Base-by-base conservation (phyloP, 2,113 vertebrate genomes). In the Dicaeum eximium region DNA sequence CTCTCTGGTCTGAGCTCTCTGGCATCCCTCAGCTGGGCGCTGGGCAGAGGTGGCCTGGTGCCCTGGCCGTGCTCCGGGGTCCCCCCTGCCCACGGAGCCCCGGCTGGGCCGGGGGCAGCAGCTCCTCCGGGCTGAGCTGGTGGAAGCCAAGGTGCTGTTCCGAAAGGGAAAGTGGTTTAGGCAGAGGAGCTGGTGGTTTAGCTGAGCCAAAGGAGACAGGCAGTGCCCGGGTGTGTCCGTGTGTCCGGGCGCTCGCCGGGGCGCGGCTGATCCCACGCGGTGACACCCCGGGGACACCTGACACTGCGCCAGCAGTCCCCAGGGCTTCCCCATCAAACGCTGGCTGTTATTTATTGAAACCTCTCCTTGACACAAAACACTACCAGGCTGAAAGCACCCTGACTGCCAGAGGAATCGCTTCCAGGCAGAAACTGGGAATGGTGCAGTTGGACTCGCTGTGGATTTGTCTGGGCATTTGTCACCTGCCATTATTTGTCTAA, bases 401-500 rank as follows among this genome's bases (percentile, higher is more conserved):
- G 80, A 71, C 91, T 97, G 84, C 96, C 95, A 48, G 95, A 97
- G 93, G 95, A 96, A 87, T 78, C 48, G 6, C 96, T 96, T 88
- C 94, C 95, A 20, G 96, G 94, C 96, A 94, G 95, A 91, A 95
- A 88, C 92, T 92, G 96, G 96, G 93, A 95, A 73, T 65, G 67
- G 81, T 97, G 96, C 94, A 75, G 93, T 92, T 79, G 61, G 94
- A 95, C 90, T 96, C 72, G 61, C 94, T 97, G 94, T 97, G 95
- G 92, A 79, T 95, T 95, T 96, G 95, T 98, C 97, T 90, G 82
- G 96, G 96, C 97, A 78, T 97, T 97, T 91, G 93, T 97, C 97
- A 97, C 92, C 97, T 97, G 97, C 97, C 95, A 92, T 98, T 97
- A 92, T 97, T 97, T 94, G 97, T 98, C 97, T 97, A 98, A 98